Conservation (phyloP, 2,113 vertebrate species). For the Caretta caretta region DNA sequence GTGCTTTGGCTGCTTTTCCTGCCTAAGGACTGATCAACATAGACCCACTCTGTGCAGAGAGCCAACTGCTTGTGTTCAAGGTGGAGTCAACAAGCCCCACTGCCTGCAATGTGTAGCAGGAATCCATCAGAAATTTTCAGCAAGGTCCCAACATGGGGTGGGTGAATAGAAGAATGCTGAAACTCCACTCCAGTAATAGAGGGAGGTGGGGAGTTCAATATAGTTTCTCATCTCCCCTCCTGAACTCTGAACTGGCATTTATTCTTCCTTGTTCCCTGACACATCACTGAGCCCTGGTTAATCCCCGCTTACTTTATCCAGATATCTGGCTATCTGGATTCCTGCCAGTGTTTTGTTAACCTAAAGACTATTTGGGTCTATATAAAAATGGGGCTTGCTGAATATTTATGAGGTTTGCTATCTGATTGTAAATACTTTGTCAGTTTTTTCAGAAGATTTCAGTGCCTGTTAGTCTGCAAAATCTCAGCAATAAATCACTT, state of each 20-base stretch:
- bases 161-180: not conserved
- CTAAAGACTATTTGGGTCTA: not conserved
- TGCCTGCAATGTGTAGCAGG: rapidly evolving
- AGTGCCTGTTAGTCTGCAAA: not conserved
- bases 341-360: not conserved
- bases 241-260: not conserved
- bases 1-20: not conserved
- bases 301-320: not conserved
- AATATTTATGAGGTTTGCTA: not conserved
- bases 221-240: not conserved
- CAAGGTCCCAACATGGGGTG: rapidly evolving
- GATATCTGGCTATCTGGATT: not conserved
- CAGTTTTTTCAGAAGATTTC: conserved; percentile 20
- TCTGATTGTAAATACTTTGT: not conserved
- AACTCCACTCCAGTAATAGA: not conserved
- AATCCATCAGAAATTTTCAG: not conserved
- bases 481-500: not conserved
- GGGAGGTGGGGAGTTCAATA: not conserved
- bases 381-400: not conserved
- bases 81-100: rapidly evolving
- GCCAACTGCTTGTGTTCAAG: not conserved
- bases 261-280: not conserved
- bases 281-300: not conserved
- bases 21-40: not conserved
- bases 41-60: not conserved